Conservation (phyloP, 2,797 vertebrate genomes). For the Helostoma temminkii region DNA sequence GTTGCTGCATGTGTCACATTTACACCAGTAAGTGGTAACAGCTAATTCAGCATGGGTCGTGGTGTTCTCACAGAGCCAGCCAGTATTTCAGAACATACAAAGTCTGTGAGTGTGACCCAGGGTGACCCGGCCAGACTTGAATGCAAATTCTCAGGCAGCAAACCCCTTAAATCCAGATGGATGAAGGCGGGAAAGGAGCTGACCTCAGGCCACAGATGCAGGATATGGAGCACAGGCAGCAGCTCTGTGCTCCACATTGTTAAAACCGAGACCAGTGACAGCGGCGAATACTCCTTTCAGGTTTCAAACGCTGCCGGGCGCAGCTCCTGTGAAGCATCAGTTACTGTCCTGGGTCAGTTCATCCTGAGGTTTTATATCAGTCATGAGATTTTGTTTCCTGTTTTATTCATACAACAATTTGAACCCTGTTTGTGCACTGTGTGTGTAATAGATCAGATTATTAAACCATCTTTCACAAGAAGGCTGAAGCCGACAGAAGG, state of each 20-base stretch:
- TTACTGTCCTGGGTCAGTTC: slow-evolving; percentile 91
- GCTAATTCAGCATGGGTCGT: slow-evolving; percentile 7
- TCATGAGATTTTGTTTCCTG: background rate
- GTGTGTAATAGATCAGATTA: slow-evolving; percentile 89
- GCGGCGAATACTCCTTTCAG: slow-evolving; percentile 89
- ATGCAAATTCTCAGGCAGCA: slow-evolving; percentile 92
- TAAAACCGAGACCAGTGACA: slow-evolving; percentile 86
- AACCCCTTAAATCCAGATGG: slow-evolving; percentile 89
- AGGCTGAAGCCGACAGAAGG: slow-evolving; percentile 90
- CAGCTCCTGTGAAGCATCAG: slow-evolving; percentile 87
- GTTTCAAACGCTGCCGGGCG: slow-evolving; percentile 90
- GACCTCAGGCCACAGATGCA: slow-evolving; percentile 86
- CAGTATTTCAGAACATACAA: slow-evolving; percentile 88
- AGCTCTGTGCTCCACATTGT: slow-evolving; percentile 88
- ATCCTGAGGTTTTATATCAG: background rate
- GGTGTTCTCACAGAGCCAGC: slow-evolving; percentile 87
- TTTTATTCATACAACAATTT: background rate
- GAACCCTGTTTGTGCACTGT: slow-evolving; percentile 29
- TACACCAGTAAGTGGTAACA: background rate
- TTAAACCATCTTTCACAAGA: slow-evolving; percentile 92
- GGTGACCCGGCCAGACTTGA: slow-evolving; percentile 91
- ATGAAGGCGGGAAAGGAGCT: slow-evolving; percentile 89
- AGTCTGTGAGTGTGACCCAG: slow-evolving; percentile 90
- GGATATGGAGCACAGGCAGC: slow-evolving; percentile 87
- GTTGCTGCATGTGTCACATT: slow-evolving; percentile 30